Base-by-base conservation (phyloP, 2,113 vertebrate genomes). In the Anas platyrhynchos region DNA sequence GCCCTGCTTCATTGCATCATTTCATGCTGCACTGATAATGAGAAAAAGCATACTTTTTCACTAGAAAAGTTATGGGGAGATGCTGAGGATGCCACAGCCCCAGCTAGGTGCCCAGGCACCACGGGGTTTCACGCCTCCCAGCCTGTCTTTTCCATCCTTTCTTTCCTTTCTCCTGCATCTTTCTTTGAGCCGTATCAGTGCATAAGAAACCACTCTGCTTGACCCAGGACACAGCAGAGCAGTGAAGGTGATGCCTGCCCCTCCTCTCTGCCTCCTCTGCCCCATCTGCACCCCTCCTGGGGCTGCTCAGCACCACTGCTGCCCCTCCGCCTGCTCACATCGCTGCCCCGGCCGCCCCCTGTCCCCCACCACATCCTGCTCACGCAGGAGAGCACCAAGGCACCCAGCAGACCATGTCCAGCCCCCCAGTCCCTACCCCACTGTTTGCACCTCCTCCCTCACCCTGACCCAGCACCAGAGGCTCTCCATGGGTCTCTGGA, bases 221-320 rank as follows among this genome's bases (percentile, higher is more conserved):
- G 66, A 32, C 22, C 0, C 1, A 69, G 68, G 68, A 31, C 29
- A 62, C 9, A 31, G 69, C 21, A 68, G n/a, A 1, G 0, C 10
- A 29, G 17, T 0, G 1, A 31, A 56, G 29, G n/a, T 27, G 5
- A 1, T 2, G 34, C 34, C 59, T 38, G 17, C 23, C 43, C 27
- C 38, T 66, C 21, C 38, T 77, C 21, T 0, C 16, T 32, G 58
- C 6, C 44, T 29, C 34, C 41, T 56, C 43, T n/a, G 16, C 43
- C 32, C n/a, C 32, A 18, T 14, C 59, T 32, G 27, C 31, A 9
- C 29, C 21, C 16, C 21, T 29, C 34, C 56, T 26, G 5, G 5
- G 9, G 8, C 90, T 22, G 67, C 48, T 41, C 46, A 16, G 52
- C 2, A 0, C 8, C 44, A 58, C 43, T 31, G 12, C n/a, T 0